Evolutionary conservation across 2,888 invertebrate genomes (phyloP), one percentile per base, ranked within the genome.

Genomic region (Sesia bembeciformis): DNA sequence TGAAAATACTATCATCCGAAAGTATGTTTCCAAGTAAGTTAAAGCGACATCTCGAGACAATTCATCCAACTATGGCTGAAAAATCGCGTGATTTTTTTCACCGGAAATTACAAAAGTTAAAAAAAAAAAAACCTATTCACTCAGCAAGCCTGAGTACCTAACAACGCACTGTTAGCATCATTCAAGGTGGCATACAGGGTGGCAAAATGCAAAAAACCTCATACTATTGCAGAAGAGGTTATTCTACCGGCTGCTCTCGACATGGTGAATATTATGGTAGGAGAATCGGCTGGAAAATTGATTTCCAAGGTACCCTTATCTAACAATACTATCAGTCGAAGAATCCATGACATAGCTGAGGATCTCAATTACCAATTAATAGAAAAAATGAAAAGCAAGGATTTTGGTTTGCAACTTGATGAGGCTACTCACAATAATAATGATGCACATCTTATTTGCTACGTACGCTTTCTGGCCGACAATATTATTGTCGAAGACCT

Each of bases 191-290:
- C 54, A 49, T 54, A 46, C 52, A 52, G 42, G 42, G 50, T 56
- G 40, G 54, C 52, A 54, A 49, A 56, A 56, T 53, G 51, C 51
- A 56, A 56, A 56, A 53, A 56, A 51, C 51, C 53, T n/a, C n/a
- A n/a, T n/a, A n/a, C n/a, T 40, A 53, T 53, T 56, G 56, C 51
- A 56, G 56, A 56, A 53, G 43, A 50, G 41, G 53, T 53, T 40
- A 53, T 55, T 51, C 8, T 52, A 53, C 56, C 56, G 40, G 51
- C 51, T 56, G 49, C 40, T 39, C 41, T 41, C 41, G 42, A 54
- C 41, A 52, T 54, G 49, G 41, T 41, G 41, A 41, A 41, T 41
- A 41, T 41, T 4, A 41, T 41, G 41, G 41, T 41, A 6, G 53
- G 50, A 53, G 40, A 49, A 53, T 49, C 49, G 49, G 49, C 53